phyloP scores from a whole-genome alignment of 2,113 vertebrate species.

The Cisticola juncidis region DNA sequence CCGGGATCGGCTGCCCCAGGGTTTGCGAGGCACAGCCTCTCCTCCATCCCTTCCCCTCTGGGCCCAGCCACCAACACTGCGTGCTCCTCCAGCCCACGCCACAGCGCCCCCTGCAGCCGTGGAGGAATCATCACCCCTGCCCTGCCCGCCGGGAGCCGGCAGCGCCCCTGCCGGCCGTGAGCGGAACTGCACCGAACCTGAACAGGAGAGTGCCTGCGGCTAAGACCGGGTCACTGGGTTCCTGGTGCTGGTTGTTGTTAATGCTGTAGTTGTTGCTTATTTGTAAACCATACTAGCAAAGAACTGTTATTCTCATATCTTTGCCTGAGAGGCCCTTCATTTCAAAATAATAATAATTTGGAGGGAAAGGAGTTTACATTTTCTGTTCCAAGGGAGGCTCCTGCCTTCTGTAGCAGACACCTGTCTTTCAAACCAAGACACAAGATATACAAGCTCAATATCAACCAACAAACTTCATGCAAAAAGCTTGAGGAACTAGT shows the following conservation, averaged over 20 bases:
- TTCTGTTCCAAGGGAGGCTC: background rate
- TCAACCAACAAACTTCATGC: background rate
- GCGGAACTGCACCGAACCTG: rapidly evolving
- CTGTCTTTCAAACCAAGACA: background rate
- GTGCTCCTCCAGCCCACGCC: rapidly evolving
- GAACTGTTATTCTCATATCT: background rate
- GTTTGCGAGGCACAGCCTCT: too few species aligned
- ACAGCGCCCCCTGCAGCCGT: background rate
- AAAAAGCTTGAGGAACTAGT: background rate
- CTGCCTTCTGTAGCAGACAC: background rate
- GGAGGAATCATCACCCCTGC: rapidly evolving
- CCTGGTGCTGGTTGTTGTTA: too few species aligned
- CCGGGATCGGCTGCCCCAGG: rapidly evolving
- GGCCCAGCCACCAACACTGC: rapidly evolving
- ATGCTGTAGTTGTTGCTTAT: background rate
- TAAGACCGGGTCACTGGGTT: too few species aligned
- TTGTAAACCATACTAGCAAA: background rate
- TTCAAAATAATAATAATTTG: background rate
- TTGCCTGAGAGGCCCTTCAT: background rate
- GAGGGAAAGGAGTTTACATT: background rate
- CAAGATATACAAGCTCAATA: background rate
- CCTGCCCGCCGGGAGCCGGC: background rate
- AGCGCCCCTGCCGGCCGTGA: background rate
- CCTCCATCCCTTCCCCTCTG: rapidly evolving
- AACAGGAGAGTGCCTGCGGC: rapidly evolving